Evolutionary conservation across 2,113 vertebrate species (phyloP).

Genomic region (Mohoua ochrocephala): DNA sequence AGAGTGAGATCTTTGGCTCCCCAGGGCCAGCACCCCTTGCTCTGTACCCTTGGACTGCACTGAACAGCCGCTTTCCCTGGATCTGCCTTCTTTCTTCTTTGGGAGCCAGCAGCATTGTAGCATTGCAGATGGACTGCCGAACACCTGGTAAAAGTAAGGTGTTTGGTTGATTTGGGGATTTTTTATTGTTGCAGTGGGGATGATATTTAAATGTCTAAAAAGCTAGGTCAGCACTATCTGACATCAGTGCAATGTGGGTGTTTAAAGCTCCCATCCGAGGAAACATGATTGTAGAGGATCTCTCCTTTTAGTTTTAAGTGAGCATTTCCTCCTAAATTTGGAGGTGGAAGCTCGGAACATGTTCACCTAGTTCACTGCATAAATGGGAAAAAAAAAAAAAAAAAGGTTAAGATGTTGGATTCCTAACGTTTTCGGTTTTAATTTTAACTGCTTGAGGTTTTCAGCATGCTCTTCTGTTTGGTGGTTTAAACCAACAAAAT

Average conservation of each 20-base stretch:
- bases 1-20: neutral
- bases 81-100: neutral
- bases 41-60: neutral
- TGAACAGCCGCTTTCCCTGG: neutral
- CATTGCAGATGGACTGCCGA: neutral
- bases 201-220: constrained; percentile 23
- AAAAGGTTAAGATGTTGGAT: neutral
- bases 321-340: neutral
- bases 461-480: neutral
- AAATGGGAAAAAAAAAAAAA: neutral
- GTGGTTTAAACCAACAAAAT: neutral
- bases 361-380: neutral
- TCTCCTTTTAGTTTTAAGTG: neutral
- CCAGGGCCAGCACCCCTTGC: neutral
- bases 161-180: neutral
- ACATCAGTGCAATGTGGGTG: neutral
- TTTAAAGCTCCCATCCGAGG: neutral
- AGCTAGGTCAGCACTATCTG: neutral
- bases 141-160: neutral
- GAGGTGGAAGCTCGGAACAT: neutral
- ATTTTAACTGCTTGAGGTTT: neutral
- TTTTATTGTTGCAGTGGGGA: neutral
- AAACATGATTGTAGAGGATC: neutral
- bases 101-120: neutral
- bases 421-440: neutral